Evolutionary conservation across 1,140 invertebrate genomes (phyloP).

Genomic region (Aradophagus sp.): DNA sequence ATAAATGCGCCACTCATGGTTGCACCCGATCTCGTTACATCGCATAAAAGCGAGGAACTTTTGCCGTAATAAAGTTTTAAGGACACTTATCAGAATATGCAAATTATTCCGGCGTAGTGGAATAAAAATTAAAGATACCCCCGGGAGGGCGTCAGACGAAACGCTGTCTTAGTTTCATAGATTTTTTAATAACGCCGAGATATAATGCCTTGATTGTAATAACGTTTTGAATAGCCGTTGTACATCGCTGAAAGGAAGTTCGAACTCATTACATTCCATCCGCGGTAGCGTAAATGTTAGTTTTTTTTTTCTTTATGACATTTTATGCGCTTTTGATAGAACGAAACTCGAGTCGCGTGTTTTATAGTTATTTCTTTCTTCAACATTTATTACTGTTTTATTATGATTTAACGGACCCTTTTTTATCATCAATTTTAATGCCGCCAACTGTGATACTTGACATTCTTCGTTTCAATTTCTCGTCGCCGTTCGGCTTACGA

Average conservation of each 20-base stretch:
- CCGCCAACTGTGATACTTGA: too few species aligned
- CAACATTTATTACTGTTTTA: too few species aligned
- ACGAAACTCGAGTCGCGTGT: neutral
- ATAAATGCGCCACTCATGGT: slow-evolving; percentile 42
- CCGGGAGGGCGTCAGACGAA: slow-evolving; percentile 33
- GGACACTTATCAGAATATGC: slow-evolving; percentile 57
- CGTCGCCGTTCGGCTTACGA: too few species aligned
- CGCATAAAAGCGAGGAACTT: slow-evolving; percentile 54
- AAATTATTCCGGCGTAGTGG: slow-evolving; percentile 48
- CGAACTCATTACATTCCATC: slow-evolving; percentile 32
- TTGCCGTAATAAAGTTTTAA: slow-evolving; percentile 57
- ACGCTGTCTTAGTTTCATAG: slow-evolving; percentile 46
- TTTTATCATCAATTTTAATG: too few species aligned
- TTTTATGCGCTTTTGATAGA: slow-evolving; percentile 22
- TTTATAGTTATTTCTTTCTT: too few species aligned
- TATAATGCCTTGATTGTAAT: slow-evolving; percentile 43
- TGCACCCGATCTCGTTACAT: slow-evolving; percentile 52
- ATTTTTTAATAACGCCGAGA: slow-evolving; percentile 46
- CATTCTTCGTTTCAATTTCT: too few species aligned
- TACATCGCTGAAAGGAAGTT: slow-evolving; percentile 33
- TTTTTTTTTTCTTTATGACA: slow-evolving; percentile 6
- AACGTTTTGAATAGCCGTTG: slow-evolving; percentile 32
- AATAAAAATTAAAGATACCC: slow-evolving; percentile 55
- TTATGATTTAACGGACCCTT: too few species aligned
- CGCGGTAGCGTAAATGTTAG: slow-evolving; percentile 20